phyloP scores from a whole-genome alignment of 2,113 vertebrate genomes.

The Bombycilla garrulus region DNA sequence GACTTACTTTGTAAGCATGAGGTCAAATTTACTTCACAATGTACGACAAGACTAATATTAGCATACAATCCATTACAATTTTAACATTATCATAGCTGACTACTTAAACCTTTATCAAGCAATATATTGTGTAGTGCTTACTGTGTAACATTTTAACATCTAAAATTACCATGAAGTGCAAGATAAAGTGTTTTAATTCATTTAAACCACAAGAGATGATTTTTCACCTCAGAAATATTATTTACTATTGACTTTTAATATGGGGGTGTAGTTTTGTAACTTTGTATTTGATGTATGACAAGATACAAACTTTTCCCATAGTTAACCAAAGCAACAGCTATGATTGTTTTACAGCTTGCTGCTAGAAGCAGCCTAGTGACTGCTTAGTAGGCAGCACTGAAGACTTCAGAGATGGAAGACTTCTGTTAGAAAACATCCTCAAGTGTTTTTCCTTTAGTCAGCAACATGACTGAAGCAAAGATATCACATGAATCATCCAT shows the following conservation, averaged over 20 bases:
- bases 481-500: background rate
- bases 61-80: background rate
- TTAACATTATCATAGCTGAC: background rate
- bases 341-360: background rate
- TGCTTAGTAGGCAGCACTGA: background rate
- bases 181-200: background rate
- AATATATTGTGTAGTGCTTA: background rate
- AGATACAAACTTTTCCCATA: background rate
- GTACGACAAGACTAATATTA: background rate
- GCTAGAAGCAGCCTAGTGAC: background rate
- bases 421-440: background rate
- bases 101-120: conserved; percentile 6
- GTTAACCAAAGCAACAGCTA: background rate
- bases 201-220: background rate
- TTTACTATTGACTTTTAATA: background rate
- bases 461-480: background rate
- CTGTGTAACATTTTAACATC: background rate
- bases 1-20: background rate
- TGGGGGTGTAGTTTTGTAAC: background rate
- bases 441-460: background rate
- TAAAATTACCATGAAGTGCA: background rate
- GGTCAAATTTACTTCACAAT: background rate
- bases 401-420: conserved; percentile 31
- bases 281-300: background rate
- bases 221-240: background rate